Evolutionary conservation across 2,888 invertebrate genomes (phyloP).

Genomic region (Scaptomyza caliginosa): DNA sequence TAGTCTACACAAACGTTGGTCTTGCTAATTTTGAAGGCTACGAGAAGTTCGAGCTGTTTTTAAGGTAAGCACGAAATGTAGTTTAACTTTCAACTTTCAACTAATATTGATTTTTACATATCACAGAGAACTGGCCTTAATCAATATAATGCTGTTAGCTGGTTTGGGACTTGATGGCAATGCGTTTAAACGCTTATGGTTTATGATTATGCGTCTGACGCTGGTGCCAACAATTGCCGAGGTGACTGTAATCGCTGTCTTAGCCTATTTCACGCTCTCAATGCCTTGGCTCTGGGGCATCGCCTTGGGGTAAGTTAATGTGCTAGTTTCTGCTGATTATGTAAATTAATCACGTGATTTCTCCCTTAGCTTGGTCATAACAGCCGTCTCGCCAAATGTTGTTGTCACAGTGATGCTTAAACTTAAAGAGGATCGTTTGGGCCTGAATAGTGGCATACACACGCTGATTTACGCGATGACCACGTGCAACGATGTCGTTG

Average conservation of each 20-base stretch:
- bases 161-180: slow-evolving; percentile 87
- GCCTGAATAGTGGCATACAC: slow-evolving; percentile 89
- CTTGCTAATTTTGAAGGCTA: slow-evolving; percentile 85
- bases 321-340: background rate
- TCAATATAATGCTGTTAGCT: slow-evolving; percentile 87
- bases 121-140: slow-evolving; percentile 86
- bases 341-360: slow-evolving; percentile 4
- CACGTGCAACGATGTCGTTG: slow-evolving; percentile 90
- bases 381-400: slow-evolving; percentile 90
- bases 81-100: background rate
- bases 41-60: slow-evolving; percentile 84
- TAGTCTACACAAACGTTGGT: slow-evolving; percentile 85
- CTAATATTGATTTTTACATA: background rate
- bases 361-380: slow-evolving; percentile 86
- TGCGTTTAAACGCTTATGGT: slow-evolving; percentile 86
- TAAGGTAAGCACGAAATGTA: slow-evolving; percentile 83
- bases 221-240: slow-evolving; percentile 87
- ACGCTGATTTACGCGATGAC: slow-evolving; percentile 87
- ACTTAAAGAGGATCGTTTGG: slow-evolving; percentile 86
- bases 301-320: slow-evolving; percentile 84
- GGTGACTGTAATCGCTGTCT: slow-evolving; percentile 85
- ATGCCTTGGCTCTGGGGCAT: slow-evolving; percentile 87
- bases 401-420: slow-evolving; percentile 88
- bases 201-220: slow-evolving; percentile 86
- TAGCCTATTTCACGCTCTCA: slow-evolving; percentile 85